These are phyloP conservation scores for Paradisaea rubra DNA, from an alignment of 2,113 vertebrate species.

Conservation along the genomic window DNA sequence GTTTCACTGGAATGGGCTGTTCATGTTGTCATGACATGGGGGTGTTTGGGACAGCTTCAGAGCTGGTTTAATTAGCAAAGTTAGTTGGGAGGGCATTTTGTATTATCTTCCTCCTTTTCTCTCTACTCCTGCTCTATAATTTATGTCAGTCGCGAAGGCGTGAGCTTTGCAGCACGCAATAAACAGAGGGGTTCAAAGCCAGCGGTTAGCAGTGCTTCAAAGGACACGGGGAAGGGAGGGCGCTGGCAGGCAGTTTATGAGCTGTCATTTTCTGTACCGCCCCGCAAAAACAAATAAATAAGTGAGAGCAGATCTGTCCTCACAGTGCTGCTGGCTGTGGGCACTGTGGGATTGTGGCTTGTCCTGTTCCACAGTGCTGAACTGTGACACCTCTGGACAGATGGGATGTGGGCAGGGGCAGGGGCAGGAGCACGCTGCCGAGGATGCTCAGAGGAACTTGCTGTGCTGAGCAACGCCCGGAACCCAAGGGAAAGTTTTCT, in stretches of 20 bases:
- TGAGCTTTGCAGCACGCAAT: background rate
- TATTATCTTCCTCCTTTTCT: background rate
- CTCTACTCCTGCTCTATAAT: background rate
- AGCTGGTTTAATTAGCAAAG: conserved; percentile 55
- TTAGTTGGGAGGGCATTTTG: conserved; percentile 1
- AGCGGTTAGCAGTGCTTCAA: background rate
- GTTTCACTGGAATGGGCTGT: background rate
- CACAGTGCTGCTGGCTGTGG: background rate
- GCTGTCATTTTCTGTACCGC: background rate
- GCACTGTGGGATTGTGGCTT: fast-evolving
- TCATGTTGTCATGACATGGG: background rate
- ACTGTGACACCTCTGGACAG: fast-evolving
- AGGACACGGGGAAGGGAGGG: background rate
- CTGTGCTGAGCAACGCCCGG: fast-evolving
- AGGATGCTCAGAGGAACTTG: background rate
- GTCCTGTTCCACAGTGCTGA: fast-evolving
- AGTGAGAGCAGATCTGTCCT: background rate
- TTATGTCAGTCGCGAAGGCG: background rate
- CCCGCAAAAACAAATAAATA: background rate
- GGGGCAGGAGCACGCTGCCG: background rate
- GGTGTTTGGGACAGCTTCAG: background rate
- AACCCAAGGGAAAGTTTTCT: background rate
- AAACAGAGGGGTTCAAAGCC: background rate
- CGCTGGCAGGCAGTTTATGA: background rate
- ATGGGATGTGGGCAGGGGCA: background rate